Conservation (phyloP, 1,140 invertebrate species). For the Ips nitidus region DNA sequence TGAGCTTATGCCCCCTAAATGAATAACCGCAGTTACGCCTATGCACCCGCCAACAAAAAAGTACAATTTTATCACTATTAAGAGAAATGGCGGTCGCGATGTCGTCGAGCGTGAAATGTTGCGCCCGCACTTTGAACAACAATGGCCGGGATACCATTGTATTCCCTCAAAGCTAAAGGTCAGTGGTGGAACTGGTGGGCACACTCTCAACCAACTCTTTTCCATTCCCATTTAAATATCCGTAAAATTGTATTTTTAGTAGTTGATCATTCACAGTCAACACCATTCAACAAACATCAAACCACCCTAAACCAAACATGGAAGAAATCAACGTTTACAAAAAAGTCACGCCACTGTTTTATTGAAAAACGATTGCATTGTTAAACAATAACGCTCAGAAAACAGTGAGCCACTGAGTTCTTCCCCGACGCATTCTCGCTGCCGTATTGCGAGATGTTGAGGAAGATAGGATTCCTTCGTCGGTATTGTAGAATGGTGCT, state of each 20-base stretch:
- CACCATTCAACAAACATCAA: too few species aligned
- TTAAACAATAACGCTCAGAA: not conserved
- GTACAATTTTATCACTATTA: too few species aligned
- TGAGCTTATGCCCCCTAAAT: too few species aligned
- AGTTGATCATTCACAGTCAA: not conserved
- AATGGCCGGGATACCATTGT: constrained; percentile 43
- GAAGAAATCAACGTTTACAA: not conserved
- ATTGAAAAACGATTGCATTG: not conserved
- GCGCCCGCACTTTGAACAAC: constrained; percentile 45
- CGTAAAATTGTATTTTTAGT: not conserved
- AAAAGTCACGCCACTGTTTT: not conserved
- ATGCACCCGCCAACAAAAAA: too few species aligned
- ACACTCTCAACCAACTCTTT: not conserved
- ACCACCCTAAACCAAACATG: not conserved
- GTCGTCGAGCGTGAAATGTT: constrained; percentile 49
- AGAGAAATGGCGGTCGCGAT: constrained; percentile 40
- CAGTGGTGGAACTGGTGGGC: constrained; percentile 31
- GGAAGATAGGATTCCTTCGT: not conserved
- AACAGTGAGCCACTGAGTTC: not conserved
- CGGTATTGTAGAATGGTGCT: not conserved
- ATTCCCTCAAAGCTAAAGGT: constrained; percentile 17
- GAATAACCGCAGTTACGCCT: too few species aligned
- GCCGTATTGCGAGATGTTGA: not conserved
- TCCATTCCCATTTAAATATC: not conserved
- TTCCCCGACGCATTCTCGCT: not conserved